phyloP scores from a whole-genome alignment of 2,113 vertebrate species.

The Planiliza haematocheilus region DNA sequence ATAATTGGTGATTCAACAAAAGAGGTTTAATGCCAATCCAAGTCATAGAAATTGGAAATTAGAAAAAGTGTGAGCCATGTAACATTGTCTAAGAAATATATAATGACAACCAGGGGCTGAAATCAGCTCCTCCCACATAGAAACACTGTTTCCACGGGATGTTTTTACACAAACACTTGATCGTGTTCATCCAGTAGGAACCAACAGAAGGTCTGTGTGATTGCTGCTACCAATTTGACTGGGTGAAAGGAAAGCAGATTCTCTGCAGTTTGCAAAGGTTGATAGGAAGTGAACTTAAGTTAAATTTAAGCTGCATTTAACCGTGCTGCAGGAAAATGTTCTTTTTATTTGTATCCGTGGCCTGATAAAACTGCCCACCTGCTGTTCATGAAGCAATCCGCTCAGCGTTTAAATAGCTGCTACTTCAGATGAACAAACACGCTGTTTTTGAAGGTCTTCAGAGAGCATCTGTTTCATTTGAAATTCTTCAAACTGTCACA shows the following conservation, averaged over 20 bases:
- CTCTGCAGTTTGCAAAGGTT: neutral
- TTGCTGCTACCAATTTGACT: neutral
- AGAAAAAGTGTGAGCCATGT: neutral
- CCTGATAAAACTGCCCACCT: slow-evolving; percentile 24
- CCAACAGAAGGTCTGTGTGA: neutral
- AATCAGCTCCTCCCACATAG: neutral
- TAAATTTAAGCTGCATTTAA: neutral
- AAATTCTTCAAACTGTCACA: slow-evolving; percentile 40
- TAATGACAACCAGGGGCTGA: too few species aligned
- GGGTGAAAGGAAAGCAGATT: too few species aligned
- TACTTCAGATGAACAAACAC: slow-evolving; percentile 30
- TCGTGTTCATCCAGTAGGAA: neutral
- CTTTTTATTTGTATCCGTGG: slow-evolving; percentile 28
- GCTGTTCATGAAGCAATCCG: slow-evolving; percentile 43
- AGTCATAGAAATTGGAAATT: too few species aligned
- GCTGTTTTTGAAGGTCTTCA: slow-evolving; percentile 41
- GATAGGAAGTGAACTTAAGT: neutral
- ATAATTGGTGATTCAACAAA: too few species aligned
- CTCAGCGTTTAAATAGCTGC: slow-evolving; percentile 30
- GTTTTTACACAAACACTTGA: slow-evolving; percentile 9
- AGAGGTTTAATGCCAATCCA: too few species aligned
- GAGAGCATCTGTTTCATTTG: slow-evolving; percentile 40
- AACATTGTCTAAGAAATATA: too few species aligned
- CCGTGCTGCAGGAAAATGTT: slow-evolving; percentile 2
- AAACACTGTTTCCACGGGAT: neutral